Percentiles rank a stretch among this genome's conserved stretches.
Evolutionary conservation across 2,888 invertebrate species (phyloP).

Genomic region (Drosophila borealis): DNA sequence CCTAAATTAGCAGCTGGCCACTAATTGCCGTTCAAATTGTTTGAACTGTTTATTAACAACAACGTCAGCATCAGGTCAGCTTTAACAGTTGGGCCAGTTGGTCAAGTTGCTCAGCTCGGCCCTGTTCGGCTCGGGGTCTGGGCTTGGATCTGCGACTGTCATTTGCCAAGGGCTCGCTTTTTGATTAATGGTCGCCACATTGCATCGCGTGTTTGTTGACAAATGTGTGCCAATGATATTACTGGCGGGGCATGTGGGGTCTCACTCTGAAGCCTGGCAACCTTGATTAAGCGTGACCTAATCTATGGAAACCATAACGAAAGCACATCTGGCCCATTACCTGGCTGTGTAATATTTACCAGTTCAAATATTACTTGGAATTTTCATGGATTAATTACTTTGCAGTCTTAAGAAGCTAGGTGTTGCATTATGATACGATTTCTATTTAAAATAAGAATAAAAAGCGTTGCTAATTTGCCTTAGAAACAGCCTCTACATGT

Average conservation of each 20-base stretch:
- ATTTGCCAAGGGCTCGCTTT: conserved; percentile 34
- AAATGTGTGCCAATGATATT: conserved; percentile 55
- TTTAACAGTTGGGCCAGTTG: conserved; percentile 60
- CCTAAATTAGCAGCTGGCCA: conserved; percentile 72
- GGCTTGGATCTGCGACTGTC: background rate
- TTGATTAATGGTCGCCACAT: conserved; percentile 50
- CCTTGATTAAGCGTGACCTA: conserved; percentile 5
- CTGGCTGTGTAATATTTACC: background rate
- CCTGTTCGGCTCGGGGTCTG: conserved; percentile 15
- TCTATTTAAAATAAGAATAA: too few relatives aligned
- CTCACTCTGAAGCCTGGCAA: background rate
- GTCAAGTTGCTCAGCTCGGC: conserved; percentile 32
- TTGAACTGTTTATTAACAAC: conserved; percentile 53
- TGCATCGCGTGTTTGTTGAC: conserved; percentile 62
- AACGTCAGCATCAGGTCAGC: conserved; percentile 36
- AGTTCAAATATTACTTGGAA: background rate
- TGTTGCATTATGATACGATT: too few relatives aligned
- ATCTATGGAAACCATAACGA: conserved; percentile 4
- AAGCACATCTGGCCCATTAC: background rate
- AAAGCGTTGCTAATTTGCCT: too few relatives aligned
- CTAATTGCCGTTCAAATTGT: conserved; percentile 73
- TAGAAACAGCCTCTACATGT: too few relatives aligned
- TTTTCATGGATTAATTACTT: too few relatives aligned
- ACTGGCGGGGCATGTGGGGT: background rate
- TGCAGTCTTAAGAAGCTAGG: too few relatives aligned